Base-by-base conservation (phyloP, 2,888 invertebrate species). In the Theodoxus fluviatilis region DNA sequence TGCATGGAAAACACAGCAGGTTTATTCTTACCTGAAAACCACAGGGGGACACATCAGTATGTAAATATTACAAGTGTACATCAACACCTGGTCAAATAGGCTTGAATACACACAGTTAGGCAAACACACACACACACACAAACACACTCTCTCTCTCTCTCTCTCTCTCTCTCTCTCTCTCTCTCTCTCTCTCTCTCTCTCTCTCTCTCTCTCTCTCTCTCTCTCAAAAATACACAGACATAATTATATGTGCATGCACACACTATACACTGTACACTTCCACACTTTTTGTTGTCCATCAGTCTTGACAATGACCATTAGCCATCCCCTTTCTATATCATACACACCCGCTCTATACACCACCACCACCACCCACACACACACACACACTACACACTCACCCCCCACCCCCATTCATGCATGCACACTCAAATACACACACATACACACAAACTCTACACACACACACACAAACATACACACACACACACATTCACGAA, bases 121-220 rank as follows among this genome's bases (percentile, higher is more conserved):
- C 12, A 43, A 43, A 43, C 43, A 43, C 43, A 43, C 43, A 43
- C 43, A 43, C 9, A 43, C 43, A 43, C 15, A 12, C 15, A 43
- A 18, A 43, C 15, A 12, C n/a, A n/a, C n/a, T n/a, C n/a, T 43
- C 43, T 43, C 15, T 12, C 43, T 18, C 9, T 18, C 9, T 18
- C 43, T 18, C 9, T 18, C 43, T 43, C 43, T 43, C 43, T 43
- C 43, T 43, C 43, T 43, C 43, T 43, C 43, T 43, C 43, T 43
- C 43, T 43, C 43, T 43, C 43, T 18, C 43, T 18, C 43, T 18
- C 15, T 43, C 43, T 43, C 43, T 43, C 43, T 43, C 43, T 43
- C 43, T 43, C 43, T 43, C 43, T 43, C 43, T 43, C 43, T 43
- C 43, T 43, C 43, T 43, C 43, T 43, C 43, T 43, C 43, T 43